Evolutionary conservation across 2,888 invertebrate species (phyloP), one percentile per base, ranked within the genome.

Genomic region (Spialia ferax): DNA sequence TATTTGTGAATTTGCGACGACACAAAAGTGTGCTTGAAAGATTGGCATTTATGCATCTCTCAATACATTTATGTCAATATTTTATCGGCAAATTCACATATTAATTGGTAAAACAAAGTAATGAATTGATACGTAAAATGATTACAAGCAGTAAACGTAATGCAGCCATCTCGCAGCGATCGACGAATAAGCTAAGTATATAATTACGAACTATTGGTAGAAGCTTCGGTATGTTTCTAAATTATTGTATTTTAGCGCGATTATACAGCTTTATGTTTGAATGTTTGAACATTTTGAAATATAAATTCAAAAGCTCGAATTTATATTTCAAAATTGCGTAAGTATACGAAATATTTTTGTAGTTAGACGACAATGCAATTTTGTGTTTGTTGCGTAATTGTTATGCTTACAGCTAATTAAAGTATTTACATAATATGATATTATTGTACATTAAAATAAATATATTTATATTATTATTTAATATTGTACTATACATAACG

Each of bases 391-490:
- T 1, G 13, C 13, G 11, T 10, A 35, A 3, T 35, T 1, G 35
- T 35, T 35, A 35, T 35, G 35, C 32, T 35, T 35, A 35, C 10
- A 11, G 32, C 32, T 35, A 11, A 29, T 1, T 4, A 29, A 29
- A 29, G 6, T 6, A 6, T 26, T 6, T 29, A 29, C 6, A 4
- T 5, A 29, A 13, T 38, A 38, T 38, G 10, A 38, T 13, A 13
- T 38, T 38, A 38, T 38, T 11, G 10, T 38, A 38, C 10, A 13
- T 13, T 1, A 13, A 38, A 8, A 38, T 38, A 13, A n/a, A 1
- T 38, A 38, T 42, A 42, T 18, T n/a, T 42, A 42, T 42, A 35
- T 32, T 26, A 32, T 32, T n/a, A n/a, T n/a, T n/a, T n/a, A n/a
- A n/a, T n/a, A n/a, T n/a, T n/a, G n/a, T n/a, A n/a, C n/a, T n/a